phyloP scores from a whole-genome alignment of 30 jellyfish, hydroid and myxozoan genomes.

The Euphysa ruthae region DNA sequence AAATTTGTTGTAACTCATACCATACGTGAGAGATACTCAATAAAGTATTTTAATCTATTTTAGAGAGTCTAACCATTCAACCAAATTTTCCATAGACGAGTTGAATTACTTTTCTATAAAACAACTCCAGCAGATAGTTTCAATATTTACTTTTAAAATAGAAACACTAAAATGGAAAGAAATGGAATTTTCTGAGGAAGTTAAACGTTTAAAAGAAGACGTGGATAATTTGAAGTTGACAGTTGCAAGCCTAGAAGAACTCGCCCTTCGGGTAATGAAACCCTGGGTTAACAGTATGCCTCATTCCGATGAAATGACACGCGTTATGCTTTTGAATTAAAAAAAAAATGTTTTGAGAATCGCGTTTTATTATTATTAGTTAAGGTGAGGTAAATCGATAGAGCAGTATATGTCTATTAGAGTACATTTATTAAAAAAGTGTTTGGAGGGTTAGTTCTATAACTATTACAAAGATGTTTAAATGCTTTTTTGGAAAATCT shows the following conservation, averaged over 20 bases:
- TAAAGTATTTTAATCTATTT: too few species aligned
- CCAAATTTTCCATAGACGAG: background rate
- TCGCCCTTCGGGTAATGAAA: conserved; percentile 20
- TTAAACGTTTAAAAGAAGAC: conserved; percentile 1
- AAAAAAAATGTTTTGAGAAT: too few species aligned
- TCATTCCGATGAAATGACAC: conserved; percentile 26
- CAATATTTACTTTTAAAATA: background rate
- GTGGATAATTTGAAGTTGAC: background rate
- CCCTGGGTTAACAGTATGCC: conserved; percentile 38
- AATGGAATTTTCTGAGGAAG: conserved; percentile 7
- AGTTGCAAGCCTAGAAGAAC: background rate
- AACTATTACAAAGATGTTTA: too few species aligned
- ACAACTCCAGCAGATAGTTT: background rate
- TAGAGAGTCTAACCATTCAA: too few species aligned
- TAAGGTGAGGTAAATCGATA: too few species aligned
- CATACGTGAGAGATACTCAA: too few species aligned
- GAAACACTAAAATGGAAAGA: background rate
- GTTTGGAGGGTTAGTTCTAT: too few species aligned
- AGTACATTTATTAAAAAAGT: too few species aligned
- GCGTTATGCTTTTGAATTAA: conserved; percentile 20
- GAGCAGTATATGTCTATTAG: too few species aligned
- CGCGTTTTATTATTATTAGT: too few species aligned
- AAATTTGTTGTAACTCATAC: too few species aligned
- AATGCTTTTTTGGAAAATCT: too few species aligned
- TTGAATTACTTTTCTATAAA: background rate